Evolutionary conservation across 2,113 vertebrate species (phyloP).

Genomic region (Scomber scombrus): DNA sequence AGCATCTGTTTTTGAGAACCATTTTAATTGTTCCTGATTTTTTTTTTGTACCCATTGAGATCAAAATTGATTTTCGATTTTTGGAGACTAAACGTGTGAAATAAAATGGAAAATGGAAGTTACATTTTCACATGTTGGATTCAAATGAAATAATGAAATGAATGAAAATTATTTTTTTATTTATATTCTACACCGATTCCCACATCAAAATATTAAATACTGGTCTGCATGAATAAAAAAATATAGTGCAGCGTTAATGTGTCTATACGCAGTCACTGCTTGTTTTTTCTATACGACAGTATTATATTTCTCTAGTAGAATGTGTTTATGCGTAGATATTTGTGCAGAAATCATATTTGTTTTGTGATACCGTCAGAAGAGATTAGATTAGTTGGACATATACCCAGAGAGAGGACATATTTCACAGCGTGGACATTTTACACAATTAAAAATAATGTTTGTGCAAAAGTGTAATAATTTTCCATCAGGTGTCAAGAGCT

Average conservation of each 20-base stretch:
- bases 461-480: not conserved
- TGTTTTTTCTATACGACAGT: not conserved
- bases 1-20: not conserved
- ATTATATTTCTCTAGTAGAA: too few species aligned
- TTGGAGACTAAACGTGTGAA: not conserved
- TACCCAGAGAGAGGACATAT: not conserved
- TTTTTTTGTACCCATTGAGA: not conserved
- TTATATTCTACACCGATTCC: not conserved
- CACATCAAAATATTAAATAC: not conserved
- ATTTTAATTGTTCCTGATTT: not conserved
- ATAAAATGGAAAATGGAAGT: not conserved
- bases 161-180: too few species aligned
- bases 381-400: not conserved
- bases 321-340: not conserved
- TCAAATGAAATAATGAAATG: too few species aligned
- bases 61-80: constrained; percentile 1
- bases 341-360: constrained; percentile 1
- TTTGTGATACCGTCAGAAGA: not conserved
- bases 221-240: not conserved
- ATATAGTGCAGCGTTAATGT: not conserved
- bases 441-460: not conserved
- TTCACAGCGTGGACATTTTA: not conserved
- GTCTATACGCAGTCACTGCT: not conserved
- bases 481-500: not conserved
- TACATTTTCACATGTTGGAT: too few species aligned